These are phyloP conservation scores for Lepetodrilus schrolli DNA, from an alignment of 2,888 invertebrate genomes.

Conservation along the genomic window DNA sequence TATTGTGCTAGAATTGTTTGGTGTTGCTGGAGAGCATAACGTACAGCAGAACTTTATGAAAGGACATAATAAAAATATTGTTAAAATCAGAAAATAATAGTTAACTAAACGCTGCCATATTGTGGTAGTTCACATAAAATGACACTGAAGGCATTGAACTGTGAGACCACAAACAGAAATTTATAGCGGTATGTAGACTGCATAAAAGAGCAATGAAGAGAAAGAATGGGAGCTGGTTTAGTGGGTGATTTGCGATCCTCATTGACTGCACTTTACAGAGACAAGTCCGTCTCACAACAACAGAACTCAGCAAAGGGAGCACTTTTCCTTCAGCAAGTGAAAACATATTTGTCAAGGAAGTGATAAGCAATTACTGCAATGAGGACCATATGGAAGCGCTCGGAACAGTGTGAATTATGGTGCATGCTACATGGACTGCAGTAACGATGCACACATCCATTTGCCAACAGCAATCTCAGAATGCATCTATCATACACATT, in stretches of 20 bases:
- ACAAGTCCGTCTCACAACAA: not conserved
- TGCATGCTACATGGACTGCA: not conserved
- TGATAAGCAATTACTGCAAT: not conserved
- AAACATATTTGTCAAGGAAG: conserved; percentile 3
- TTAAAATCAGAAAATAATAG: too few species aligned
- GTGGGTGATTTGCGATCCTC: not conserved
- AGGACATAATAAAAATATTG: too few species aligned
- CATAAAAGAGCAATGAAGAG: not conserved
- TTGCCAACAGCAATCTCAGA: not conserved
- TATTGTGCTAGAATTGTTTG: too few species aligned
- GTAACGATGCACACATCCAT: not conserved
- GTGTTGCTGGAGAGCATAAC: too few species aligned
- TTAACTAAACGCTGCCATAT: too few species aligned
- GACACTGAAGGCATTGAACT: too few species aligned
- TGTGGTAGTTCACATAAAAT: too few species aligned
- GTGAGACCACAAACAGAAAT: too few species aligned
- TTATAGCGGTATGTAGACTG: not conserved
- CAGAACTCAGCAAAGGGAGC: not conserved
- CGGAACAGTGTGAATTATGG: not conserved
- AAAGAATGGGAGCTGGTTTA: not conserved
- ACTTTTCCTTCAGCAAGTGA: not conserved
- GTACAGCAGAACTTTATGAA: too few species aligned
- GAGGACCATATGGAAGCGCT: not conserved
- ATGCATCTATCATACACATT: not conserved
- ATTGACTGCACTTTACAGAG: not conserved